These are phyloP conservation scores for Nymphalis c-album DNA, from an alignment of 2,888 invertebrate species.

Conservation along the genomic window DNA sequence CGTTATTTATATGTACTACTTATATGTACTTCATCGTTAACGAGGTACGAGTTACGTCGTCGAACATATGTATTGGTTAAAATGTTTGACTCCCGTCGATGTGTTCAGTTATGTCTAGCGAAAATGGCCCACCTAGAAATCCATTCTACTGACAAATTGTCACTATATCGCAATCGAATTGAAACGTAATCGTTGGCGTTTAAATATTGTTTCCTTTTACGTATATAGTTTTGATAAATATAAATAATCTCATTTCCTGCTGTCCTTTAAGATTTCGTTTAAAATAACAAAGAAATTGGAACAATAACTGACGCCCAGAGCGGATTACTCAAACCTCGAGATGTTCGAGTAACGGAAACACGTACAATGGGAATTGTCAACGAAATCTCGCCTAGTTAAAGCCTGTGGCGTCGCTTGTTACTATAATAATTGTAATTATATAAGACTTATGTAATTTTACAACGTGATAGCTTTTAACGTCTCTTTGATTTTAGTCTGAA, in stretches of 20 bases:
- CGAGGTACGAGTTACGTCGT: background rate
- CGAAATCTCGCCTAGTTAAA: no score
- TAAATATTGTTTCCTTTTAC: no score
- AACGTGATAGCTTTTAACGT: no score
- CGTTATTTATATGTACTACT: constrained; percentile 4
- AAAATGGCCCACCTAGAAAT: no score
- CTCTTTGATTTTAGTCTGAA: no score
- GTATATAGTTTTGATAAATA: background rate
- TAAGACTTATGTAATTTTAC: no score
- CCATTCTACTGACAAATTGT: no score
- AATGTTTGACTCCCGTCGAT: background rate
- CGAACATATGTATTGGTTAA: background rate
- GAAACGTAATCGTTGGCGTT: no score
- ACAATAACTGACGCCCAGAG: constrained; percentile 3
- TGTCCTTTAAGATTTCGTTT: background rate
- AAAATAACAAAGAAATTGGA: constrained; percentile 1
- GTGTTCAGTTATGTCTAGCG: background rate
- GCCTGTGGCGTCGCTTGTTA: no score
- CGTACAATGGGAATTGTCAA: constrained; percentile 17
- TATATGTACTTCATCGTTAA: constrained; percentile 10
- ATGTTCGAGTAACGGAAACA: background rate
- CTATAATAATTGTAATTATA: no score
- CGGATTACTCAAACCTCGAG: constrained; percentile 5
- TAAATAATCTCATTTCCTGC: background rate
- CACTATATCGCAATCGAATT: no score